These are phyloP conservation scores for Tonatia bakeri DNA, from an alignment of 2,113 vertebrate genomes.

Conservation along the genomic window DNA sequence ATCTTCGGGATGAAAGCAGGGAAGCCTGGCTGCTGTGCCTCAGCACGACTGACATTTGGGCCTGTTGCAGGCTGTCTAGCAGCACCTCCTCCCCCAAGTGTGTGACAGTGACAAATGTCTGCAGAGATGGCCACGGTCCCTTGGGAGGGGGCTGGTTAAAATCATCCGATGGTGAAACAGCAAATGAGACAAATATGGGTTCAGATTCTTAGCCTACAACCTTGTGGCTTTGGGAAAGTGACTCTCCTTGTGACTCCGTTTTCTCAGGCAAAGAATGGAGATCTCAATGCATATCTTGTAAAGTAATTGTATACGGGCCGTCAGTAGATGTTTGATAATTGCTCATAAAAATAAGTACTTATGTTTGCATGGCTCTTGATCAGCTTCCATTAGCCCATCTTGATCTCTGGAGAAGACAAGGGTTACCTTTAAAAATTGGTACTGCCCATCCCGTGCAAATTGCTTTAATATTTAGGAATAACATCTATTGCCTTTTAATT, in stretches of 20 bases:
- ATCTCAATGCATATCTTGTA: neutral
- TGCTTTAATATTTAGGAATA: neutral
- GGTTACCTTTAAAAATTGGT: neutral
- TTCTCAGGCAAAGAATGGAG: neutral
- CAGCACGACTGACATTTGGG: neutral
- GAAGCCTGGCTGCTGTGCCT: neutral
- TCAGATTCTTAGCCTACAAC: neutral
- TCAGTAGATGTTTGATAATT: neutral
- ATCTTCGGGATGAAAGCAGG: neutral
- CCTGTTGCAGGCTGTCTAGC: neutral
- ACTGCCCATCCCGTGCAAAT: neutral
- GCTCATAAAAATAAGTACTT: neutral
- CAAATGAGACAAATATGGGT: neutral
- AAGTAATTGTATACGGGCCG: neutral
- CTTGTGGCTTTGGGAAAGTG: neutral
- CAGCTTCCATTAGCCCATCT: neutral
- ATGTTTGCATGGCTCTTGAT: neutral
- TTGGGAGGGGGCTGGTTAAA: neutral
- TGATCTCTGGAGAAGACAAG: neutral
- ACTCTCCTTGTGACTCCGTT: neutral
- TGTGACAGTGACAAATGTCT: neutral
- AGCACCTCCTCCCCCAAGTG: neutral
- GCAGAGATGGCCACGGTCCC: neutral
- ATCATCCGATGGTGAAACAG: neutral
- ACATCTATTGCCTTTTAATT: neutral